Evolutionary conservation across 1,140 invertebrate species (phyloP), one percentile per base, ranked within the genome.

Genomic region (Dermatophagoides farinae): DNA sequence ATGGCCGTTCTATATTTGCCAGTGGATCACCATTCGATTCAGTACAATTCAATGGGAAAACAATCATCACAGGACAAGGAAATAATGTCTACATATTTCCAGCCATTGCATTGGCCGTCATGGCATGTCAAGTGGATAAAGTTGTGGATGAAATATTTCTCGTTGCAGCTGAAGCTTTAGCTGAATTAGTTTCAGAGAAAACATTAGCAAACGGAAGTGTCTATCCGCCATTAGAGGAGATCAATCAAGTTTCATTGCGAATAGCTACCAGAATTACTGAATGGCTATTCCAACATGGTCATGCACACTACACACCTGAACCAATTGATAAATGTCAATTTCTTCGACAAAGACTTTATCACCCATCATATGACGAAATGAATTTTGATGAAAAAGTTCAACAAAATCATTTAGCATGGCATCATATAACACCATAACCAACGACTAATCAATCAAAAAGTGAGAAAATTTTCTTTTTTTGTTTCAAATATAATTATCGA

Each of bases 41-140:
- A 18, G 86, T 93, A 0, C 73, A 76, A 0, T 77, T 82, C 57
- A 78, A 83, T 43, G 85, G 83, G 6, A 83, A 85, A 70, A 81
- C 79, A 5, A 92, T 79, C 71, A 78, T 83, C 62, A 86, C 91
- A 0, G 90, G 91, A 0, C 91, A 96, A 73, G 89, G 90, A 50
- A 96, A 96, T 73, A 96, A 96, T 71, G 86, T 91, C 0, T 96
- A 96, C 72, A 93, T 96, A 62, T 96, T 96, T 74, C 91, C 91
- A 1, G 88, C 87, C 25, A 80, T 96, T 0, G 88, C 88, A 22
- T 75, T 96, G 2, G 90, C 88, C 18, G 86, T 91, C 14, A 87
- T 95, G 46, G 66, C 57, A 23, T 70, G 63, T 47, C 82, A 84
- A 44, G 84, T 88, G 10, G 82, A 88, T 68, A 84, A 87, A 68